phyloP scores from a whole-genome alignment of 35 echinoderm and acorn worm species.

The Anneissia japonica region DNA sequence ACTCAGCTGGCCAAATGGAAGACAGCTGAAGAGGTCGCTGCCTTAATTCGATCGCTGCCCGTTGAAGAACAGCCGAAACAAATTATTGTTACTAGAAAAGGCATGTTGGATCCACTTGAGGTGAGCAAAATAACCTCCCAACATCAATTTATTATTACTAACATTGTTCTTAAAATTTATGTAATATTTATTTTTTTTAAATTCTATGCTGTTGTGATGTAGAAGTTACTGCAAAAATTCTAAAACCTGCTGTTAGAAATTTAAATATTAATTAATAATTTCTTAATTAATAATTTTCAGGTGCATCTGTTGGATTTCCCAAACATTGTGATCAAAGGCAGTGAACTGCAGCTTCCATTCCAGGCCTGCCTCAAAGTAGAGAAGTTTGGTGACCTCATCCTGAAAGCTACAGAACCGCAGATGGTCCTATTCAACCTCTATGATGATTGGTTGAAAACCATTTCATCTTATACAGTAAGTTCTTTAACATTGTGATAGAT shows the following conservation, averaged over 20 bases:
- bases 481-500: too few relatives aligned
- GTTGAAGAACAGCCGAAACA: conserved; percentile 99
- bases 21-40: conserved; percentile 96
- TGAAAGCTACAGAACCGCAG: conserved; percentile 95
- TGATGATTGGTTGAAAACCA: conserved; percentile 98
- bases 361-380: conserved; percentile 98
- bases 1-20: conserved; percentile 89
- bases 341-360: conserved; percentile 97
- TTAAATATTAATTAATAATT: neutral
- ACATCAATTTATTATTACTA: too few relatives aligned
- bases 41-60: conserved; percentile 88
- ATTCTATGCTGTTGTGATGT: too few relatives aligned
- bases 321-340: conserved; percentile 99
- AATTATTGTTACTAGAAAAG: conserved; percentile 99
- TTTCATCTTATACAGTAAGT: conserved; percentile 97
- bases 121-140: too few relatives aligned
- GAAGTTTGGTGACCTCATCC: conserved; percentile 97
- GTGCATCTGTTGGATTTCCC: conserved; percentile 98
- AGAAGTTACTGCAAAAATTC: too few relatives aligned
- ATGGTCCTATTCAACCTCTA: conserved; percentile 99
- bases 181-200: too few relatives aligned
- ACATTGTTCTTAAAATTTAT: too few relatives aligned
- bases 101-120: conserved; percentile 99
- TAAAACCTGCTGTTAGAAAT: too few relatives aligned
- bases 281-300: conserved; percentile 13